Evolutionary conservation across 2,113 vertebrate species (phyloP).

Genomic region (Oplegnathus fasciatus): DNA sequence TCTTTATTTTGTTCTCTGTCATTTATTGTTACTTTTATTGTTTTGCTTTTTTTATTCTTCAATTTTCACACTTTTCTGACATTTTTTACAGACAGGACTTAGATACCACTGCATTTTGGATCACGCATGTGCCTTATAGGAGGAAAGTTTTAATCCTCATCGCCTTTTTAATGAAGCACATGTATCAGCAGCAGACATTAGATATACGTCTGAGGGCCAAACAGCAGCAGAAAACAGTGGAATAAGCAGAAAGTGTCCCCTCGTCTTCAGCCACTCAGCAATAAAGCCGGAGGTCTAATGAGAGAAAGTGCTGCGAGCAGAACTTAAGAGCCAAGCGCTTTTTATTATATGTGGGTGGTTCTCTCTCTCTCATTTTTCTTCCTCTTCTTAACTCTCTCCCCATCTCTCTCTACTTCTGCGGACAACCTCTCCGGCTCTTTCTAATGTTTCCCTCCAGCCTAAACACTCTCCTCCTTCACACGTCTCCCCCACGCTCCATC

Average conservation of each 20-base stretch:
- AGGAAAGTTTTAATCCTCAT: background rate
- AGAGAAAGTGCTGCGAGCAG: conserved; percentile 52
- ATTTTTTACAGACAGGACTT: background rate
- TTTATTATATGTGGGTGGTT: conserved; percentile 50
- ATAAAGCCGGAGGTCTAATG: conserved; percentile 40
- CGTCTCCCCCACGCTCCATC: conserved; percentile 6
- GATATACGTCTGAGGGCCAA: background rate
- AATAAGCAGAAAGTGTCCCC: conserved; percentile 36
- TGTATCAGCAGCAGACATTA: conserved; percentile 6
- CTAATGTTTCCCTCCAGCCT: conserved; percentile 1
- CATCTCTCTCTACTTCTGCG: background rate
- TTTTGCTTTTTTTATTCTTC: too few relatives aligned
- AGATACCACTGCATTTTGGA: background rate
- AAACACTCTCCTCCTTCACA: conserved; percentile 2
- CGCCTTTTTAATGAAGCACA: conserved; percentile 18
- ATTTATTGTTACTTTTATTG: too few relatives aligned
- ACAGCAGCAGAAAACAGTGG: conserved; percentile 17
- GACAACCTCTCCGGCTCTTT: background rate
- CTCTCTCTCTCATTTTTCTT: conserved; percentile 26
- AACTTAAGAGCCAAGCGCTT: conserved; percentile 46
- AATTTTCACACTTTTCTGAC: background rate
- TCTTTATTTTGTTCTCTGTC: background rate
- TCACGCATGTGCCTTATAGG: background rate
- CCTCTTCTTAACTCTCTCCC: background rate
- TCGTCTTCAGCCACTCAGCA: conserved; percentile 55